Conservation (phyloP, 1,140 invertebrate species). For the Mylabris phalerata region DNA sequence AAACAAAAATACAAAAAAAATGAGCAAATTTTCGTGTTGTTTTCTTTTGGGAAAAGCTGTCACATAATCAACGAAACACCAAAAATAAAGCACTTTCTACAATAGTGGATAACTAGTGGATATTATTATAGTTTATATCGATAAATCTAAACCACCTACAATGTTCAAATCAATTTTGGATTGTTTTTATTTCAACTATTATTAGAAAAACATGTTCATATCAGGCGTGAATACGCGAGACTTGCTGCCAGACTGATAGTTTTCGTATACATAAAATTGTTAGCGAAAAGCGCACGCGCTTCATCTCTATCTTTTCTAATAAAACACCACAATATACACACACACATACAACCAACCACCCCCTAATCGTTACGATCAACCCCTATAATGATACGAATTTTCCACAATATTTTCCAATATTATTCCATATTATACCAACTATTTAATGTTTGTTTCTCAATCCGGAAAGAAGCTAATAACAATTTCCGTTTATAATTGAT, state of each 20-base stretch:
- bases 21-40: no score
- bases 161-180: no score
- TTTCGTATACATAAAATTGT: slow-evolving; percentile 8
- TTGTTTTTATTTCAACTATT: no score
- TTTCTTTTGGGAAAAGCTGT: no score
- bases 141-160: no score
- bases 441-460: neutral
- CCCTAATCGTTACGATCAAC: slow-evolving; percentile 15
- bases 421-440: neutral
- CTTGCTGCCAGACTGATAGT: slow-evolving; percentile 15
- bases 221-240: slow-evolving; percentile 14
- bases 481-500: neutral
- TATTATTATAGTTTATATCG: no score
- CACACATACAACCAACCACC: neutral
- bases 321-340: no score
- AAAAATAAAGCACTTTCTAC: no score
- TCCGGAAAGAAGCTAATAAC: neutral
- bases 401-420: neutral
- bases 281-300: slow-evolving; percentile 14
- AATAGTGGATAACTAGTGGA: no score
- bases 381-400: slow-evolving; percentile 2
- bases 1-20: no score
- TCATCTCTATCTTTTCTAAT: neutral
- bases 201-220: slow-evolving; percentile 4
- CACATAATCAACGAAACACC: no score